Evolutionary conservation across 2,113 vertebrate genomes (phyloP), one percentile per base, ranked within the genome.

Genomic region (Paralichthys olivaceus): DNA sequence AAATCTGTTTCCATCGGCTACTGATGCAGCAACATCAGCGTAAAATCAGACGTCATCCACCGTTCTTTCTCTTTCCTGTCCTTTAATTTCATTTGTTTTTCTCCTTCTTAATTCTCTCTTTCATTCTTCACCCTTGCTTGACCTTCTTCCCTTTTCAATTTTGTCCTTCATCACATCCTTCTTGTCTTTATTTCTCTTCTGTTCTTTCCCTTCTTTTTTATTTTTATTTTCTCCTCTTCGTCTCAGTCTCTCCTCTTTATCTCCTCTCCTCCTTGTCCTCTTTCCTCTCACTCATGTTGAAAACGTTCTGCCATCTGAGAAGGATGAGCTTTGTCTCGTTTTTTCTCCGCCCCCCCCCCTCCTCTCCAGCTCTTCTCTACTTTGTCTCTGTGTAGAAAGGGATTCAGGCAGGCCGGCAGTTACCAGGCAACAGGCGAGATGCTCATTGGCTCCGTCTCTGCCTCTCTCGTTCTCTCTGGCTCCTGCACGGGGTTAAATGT

Each of bases 341-440:
- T 37, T 32, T 26, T 54, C 71, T 57, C 55, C 17, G 40, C 32
- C 56, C 51, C 61, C 13, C 47, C 59, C 69, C 25, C 69, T 29
- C 62, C 73, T 51, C 78, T 57, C 76, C 75, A 32, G 29, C 29
- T 32, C 32, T 65, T 78, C 77, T 78, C 77, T 79, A 83, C 85
- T 82, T 80, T 75, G 73, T 81, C 75, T 79, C 72, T 62, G 83
- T 87, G 83, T 87, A 82, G 80, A 89, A 68, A 80, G 76, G 62
- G 77, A 88, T 88, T 75, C 85, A 90, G 63, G 83, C 90, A 83
- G 90, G 81, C 88, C 84, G 23, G 87, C 87, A 86, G 93, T 94
- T 93, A 91, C 93, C 91, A 93, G 92, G 93, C 93, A 93, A 94
- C 93, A 91, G 91, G 85, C 91, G 83, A 40, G 78, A 54, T 79